Evolutionary conservation across 2,797 vertebrate species (phyloP).

Genomic region (Alectoris magna): DNA sequence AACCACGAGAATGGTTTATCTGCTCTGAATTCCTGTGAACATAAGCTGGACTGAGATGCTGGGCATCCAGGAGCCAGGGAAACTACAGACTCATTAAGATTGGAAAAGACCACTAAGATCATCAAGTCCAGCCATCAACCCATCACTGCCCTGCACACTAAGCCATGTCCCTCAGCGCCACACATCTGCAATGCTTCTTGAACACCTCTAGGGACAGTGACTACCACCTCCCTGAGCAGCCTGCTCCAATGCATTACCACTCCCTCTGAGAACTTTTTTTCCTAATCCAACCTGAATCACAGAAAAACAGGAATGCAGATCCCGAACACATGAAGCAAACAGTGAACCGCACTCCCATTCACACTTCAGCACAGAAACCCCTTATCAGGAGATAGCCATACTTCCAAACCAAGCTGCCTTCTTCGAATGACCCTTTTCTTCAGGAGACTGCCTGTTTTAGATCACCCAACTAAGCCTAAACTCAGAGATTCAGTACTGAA

Average conservation of each 20-base stretch:
- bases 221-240: too few relatives aligned
- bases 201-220: too few relatives aligned
- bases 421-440: neutral
- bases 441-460: neutral
- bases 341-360: neutral
- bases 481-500: neutral
- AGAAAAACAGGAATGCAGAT: accelerated
- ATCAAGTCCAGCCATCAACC: too few relatives aligned
- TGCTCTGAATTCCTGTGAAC: neutral
- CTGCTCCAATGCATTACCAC: too few relatives aligned
- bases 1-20: neutral
- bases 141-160: too few relatives aligned
- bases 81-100: neutral
- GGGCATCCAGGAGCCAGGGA: neutral
- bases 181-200: too few relatives aligned
- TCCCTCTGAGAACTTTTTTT: too few relatives aligned
- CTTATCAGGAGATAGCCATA: neutral
- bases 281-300: neutral
- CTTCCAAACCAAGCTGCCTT: neutral
- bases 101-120: too few relatives aligned
- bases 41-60: neutral
- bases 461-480: neutral
- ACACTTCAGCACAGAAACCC: neutral
- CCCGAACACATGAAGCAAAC: neutral
- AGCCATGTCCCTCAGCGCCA: too few relatives aligned